phyloP scores from a whole-genome alignment of 2,888 invertebrate genomes.

The Drosophila monieri region DNA sequence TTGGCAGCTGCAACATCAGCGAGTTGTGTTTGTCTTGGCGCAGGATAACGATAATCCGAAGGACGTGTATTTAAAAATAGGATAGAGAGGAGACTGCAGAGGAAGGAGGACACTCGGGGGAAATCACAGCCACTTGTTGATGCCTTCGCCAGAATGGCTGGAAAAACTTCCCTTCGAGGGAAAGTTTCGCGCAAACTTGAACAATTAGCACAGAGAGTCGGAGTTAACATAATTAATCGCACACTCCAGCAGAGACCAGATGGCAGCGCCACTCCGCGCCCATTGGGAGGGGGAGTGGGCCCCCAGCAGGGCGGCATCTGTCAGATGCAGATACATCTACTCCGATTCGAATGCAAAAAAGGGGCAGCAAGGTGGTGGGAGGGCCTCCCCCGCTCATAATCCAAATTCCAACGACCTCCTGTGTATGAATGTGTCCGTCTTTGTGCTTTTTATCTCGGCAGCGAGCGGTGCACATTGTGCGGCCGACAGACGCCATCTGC shows the following conservation, averaged over 20 bases:
- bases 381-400: neutral
- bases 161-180: too few relatives aligned
- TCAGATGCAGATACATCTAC: conserved; percentile 42
- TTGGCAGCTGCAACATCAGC: conserved; percentile 54
- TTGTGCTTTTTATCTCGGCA: conserved; percentile 1
- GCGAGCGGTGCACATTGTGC: conserved; percentile 6
- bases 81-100: neutral
- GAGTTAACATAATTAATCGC: conserved; percentile 28
- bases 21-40: conserved; percentile 12
- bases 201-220: conserved; percentile 28
- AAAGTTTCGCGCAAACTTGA: conserved; percentile 2
- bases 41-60: conserved; percentile 4
- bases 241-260: conserved; percentile 1
- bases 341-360: conserved; percentile 57
- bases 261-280: conserved; percentile 19
- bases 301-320: conserved; percentile 40
- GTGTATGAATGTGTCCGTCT: conserved; percentile 9
- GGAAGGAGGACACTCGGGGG: too few relatives aligned
- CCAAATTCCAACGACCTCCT: conserved; percentile 54
- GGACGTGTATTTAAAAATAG: neutral
- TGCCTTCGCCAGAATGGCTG: too few relatives aligned
- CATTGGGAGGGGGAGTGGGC: conserved; percentile 4
- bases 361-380: neutral
- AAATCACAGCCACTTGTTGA: neutral
- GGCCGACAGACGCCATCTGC: conserved; percentile 27